Percentiles rank a stretch among this genome's conserved stretches.
Evolutionary conservation across 2,888 invertebrate species (phyloP).

Genomic region (Tholera decimalis): DNA sequence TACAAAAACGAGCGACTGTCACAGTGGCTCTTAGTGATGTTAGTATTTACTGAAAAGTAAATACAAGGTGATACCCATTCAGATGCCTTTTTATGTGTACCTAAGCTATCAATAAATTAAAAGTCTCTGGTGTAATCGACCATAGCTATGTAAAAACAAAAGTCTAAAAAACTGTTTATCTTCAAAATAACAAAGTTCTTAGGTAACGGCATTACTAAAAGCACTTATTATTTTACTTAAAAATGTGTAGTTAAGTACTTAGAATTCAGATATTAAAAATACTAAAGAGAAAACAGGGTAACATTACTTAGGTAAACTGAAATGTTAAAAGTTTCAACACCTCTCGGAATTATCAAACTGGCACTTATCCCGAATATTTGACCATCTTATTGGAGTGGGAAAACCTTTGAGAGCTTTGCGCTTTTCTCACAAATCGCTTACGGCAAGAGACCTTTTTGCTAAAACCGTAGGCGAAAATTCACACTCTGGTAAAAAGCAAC

Average conservation of each 20-base stretch:
- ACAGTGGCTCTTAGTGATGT: too few species aligned
- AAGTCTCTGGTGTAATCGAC: neutral
- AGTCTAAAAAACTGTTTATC: neutral
- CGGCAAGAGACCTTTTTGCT: conserved; percentile 73
- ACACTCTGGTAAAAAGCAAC: conserved; percentile 67
- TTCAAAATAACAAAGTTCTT: conserved; percentile 5
- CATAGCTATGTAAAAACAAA: neutral
- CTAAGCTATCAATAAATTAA: neutral
- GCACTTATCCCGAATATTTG: conserved; percentile 73
- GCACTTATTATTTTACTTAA: conserved; percentile 19
- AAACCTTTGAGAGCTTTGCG: conserved; percentile 66
- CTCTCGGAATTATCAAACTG: conserved; percentile 71
- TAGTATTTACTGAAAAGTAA: too few species aligned
- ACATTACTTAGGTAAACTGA: conserved; percentile 63
- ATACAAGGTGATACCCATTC: too few species aligned
- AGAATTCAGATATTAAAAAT: conserved; percentile 20
- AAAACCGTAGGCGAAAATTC: conserved; percentile 70
- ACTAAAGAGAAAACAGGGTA: conserved; percentile 45
- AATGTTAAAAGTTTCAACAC: conserved; percentile 69
- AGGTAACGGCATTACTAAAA: conserved; percentile 21
- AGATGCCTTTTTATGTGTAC: too few species aligned
- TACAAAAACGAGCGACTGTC: too few species aligned
- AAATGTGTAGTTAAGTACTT: conserved; percentile 13
- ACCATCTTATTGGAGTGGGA: conserved; percentile 70
- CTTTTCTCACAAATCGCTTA: conserved; percentile 76